A percentile compares a stretch with the other conserved stretches of the same genome.
phyloP scores from a whole-genome alignment of 1,140 invertebrate genomes.

The Drosophila pachea region DNA sequence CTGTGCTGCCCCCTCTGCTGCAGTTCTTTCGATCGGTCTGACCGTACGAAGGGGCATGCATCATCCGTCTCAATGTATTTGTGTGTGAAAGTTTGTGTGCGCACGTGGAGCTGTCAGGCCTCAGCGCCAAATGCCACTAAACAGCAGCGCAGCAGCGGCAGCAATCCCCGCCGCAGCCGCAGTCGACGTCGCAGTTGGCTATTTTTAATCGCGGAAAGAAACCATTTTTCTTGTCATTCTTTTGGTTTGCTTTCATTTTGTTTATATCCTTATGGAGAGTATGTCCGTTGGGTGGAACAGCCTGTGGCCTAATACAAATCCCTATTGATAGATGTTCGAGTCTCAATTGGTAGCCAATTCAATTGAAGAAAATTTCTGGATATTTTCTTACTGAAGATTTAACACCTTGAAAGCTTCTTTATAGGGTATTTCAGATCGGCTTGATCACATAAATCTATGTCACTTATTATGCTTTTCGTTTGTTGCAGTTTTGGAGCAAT shows the following conservation, averaged over 20 bases:
- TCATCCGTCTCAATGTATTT: background rate
- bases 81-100: conserved; percentile 1
- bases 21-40: conserved; percentile 30
- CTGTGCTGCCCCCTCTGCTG: conserved; percentile 24
- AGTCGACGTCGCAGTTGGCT: conserved; percentile 50
- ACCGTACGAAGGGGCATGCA: conserved; percentile 43
- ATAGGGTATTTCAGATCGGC: background rate
- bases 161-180: conserved; percentile 11
- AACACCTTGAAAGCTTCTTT: too few species aligned
- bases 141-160: conserved; percentile 38
- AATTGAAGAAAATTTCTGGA: too few species aligned
- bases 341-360: too few species aligned
- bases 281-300: background rate
- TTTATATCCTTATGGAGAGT: conserved; percentile 1
- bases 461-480: conserved; percentile 13
- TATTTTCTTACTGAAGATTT: too few species aligned
- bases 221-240: conserved; percentile 63
- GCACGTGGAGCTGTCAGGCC: conserved; percentile 55
- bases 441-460: background rate
- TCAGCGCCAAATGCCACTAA: conserved; percentile 73
- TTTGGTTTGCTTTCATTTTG: conserved; percentile 15
- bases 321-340: too few species aligned
- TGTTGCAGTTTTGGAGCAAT: conserved; percentile 69
- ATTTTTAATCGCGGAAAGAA: conserved; percentile 72
- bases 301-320: too few species aligned